These are phyloP conservation scores for Vanacampus margaritifer DNA, from an alignment of 2,113 vertebrate genomes.

Conservation along the genomic window DNA sequence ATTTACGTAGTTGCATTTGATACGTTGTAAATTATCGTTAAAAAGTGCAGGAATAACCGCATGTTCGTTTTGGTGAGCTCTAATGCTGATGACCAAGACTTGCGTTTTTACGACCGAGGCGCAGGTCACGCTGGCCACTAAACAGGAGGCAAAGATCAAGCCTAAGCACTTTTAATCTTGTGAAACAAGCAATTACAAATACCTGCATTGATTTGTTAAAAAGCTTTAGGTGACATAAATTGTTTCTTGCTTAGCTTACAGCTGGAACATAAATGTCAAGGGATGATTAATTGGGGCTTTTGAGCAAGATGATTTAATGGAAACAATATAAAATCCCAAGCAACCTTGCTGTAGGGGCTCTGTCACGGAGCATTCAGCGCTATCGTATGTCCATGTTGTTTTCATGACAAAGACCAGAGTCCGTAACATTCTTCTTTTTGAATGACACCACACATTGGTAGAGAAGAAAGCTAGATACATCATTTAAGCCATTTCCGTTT, in stretches of 20 bases:
- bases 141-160: conserved; percentile 90
- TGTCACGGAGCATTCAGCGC: conserved; percentile 10
- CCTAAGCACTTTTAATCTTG: conserved; percentile 98
- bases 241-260: conserved; percentile 95
- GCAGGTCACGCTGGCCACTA: conserved; percentile 89
- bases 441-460: not conserved
- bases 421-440: not conserved
- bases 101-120: conserved; percentile 75
- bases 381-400: conserved; percentile 36
- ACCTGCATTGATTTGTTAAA: conserved; percentile 99
- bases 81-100: conserved; percentile 84
- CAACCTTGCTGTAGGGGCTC: conserved; percentile 50
- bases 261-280: conserved; percentile 91
- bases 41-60: conserved; percentile 98
- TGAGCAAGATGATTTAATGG: conserved; percentile 83
- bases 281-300: conserved; percentile 89
- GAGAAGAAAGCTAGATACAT: not conserved
- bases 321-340: conserved; percentile 73
- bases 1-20: conserved; percentile 99
- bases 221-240: conserved; percentile 99
- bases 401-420: conserved; percentile 11
- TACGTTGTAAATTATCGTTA: conserved; percentile 96
- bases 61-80: conserved; percentile 90
- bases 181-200: conserved; percentile 99
- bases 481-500: not conserved